Percentiles rank a stretch among this genome's conserved stretches.
phyloP scores from a whole-genome alignment of 2,888 invertebrate species.

The Trissolcus japonicus region DNA sequence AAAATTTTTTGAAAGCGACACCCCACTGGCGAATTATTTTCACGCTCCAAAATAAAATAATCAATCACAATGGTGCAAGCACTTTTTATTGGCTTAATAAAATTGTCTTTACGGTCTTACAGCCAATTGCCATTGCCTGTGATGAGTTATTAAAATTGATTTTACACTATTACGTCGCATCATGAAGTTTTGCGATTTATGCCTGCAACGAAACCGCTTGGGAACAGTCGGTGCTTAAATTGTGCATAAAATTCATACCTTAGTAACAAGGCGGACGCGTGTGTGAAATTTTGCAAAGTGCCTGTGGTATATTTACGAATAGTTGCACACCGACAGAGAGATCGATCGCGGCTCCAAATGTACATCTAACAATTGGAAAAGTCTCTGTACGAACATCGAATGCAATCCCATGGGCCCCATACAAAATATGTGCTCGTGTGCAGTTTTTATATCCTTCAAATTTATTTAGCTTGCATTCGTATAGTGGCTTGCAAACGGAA shows the following conservation, averaged over 20 bases:
- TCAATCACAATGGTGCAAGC: slow-evolving; percentile 15
- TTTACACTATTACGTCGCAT: slow-evolving; percentile 7
- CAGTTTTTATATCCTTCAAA: slow-evolving; percentile 21
- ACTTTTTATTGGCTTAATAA: slow-evolving; percentile 21
- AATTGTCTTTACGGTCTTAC: slow-evolving; percentile 7
- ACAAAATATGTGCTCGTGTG: slow-evolving; percentile 38
- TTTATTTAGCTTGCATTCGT: slow-evolving; percentile 26
- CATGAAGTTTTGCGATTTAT: slow-evolving; percentile 10
- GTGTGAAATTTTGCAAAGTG: slow-evolving; percentile 53
- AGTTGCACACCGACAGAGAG: slow-evolving; percentile 27
- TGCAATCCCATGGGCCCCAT: slow-evolving; percentile 39
- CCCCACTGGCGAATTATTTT: slow-evolving; percentile 33
- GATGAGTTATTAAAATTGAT: slow-evolving; percentile 23
- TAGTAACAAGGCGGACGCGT: slow-evolving; percentile 44
- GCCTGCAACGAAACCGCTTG: slow-evolving; percentile 14
- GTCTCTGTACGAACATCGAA: slow-evolving; percentile 36
- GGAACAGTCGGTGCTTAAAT: slow-evolving; percentile 39
- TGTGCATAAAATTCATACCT: slow-evolving; percentile 52
- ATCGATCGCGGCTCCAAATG: slow-evolving; percentile 52
- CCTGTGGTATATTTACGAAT: slow-evolving; percentile 37
- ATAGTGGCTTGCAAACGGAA: slow-evolving; percentile 18
- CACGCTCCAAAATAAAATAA: slow-evolving; percentile 9
- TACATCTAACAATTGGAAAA: slow-evolving; percentile 57
- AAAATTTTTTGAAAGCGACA: slow-evolving; percentile 23
- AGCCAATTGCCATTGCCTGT: slow-evolving; percentile 1